Percentiles rank a stretch among this genome's conserved stretches.
phyloP scores from a whole-genome alignment of 2,888 invertebrate genomes.

The Drosophila emarginata region DNA sequence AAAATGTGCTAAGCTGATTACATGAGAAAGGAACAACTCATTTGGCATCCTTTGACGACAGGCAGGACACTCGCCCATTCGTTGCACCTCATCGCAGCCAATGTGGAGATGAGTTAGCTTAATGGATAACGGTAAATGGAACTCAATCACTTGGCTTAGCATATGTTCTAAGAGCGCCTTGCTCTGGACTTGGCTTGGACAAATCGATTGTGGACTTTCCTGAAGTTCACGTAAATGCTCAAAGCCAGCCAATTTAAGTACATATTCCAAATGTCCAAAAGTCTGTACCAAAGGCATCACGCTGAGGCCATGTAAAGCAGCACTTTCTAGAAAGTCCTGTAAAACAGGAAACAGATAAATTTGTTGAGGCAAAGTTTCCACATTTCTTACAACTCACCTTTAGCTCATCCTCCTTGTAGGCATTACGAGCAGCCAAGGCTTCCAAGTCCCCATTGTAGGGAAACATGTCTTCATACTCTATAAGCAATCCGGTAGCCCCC shows the following conservation, averaged over 20 bases:
- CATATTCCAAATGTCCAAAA: constrained; percentile 90
- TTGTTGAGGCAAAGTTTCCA: not conserved
- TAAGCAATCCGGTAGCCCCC: constrained; percentile 88
- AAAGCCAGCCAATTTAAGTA: constrained; percentile 86
- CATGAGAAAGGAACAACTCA: constrained; percentile 86
- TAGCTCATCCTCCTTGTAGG: constrained; percentile 81
- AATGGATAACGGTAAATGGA: constrained; percentile 75
- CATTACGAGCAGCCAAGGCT: constrained; percentile 84
- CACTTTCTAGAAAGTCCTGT: constrained; percentile 84
- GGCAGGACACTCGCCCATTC: constrained; percentile 87
- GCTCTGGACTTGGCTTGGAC: constrained; percentile 87
- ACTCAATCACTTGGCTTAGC: constrained; percentile 86
- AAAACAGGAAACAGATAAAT: not conserved
- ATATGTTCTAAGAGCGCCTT: constrained; percentile 86
- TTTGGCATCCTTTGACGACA: constrained; percentile 84
- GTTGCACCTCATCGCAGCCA: constrained; percentile 89
- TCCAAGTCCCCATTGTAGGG: constrained; percentile 86
- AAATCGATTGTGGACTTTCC: constrained; percentile 87
- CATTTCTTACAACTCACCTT: constrained; percentile 57
- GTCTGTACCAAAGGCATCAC: constrained; percentile 90
- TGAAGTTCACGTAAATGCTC: constrained; percentile 86
- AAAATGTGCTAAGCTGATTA: constrained; percentile 85
- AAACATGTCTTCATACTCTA: constrained; percentile 93
- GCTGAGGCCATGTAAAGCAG: constrained; percentile 85
- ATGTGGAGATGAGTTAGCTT: constrained; percentile 86